These are phyloP conservation scores for Sebastes goodei DNA, from an alignment of 2,797 vertebrate species.

Conservation along the genomic window DNA sequence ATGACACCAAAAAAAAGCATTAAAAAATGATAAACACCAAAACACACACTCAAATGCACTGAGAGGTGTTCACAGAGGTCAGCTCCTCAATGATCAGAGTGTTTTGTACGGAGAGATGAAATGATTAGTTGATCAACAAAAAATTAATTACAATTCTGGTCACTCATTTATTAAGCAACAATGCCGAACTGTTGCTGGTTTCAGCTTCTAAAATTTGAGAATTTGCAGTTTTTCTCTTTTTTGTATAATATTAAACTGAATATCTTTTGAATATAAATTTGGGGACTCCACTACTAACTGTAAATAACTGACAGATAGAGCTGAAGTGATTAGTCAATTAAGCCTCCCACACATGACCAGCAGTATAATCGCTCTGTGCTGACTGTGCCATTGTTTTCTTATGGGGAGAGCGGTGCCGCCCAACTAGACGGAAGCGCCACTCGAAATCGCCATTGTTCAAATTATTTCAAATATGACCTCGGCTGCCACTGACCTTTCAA, in stretches of 20 bases:
- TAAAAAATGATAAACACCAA: slow-evolving; percentile 7
- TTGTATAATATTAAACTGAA: neutral
- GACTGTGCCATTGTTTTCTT: too few relatives aligned
- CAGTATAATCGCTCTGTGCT: too few relatives aligned
- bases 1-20: slow-evolving; percentile 5
- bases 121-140: neutral
- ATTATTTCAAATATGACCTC: too few relatives aligned
- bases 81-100: neutral
- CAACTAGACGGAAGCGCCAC: too few relatives aligned
- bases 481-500: too few relatives aligned
- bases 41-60: neutral
- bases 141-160: neutral
- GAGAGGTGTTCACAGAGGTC: neutral
- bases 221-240: neutral
- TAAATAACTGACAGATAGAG: neutral
- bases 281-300: neutral
- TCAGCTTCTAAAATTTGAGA: neutral
- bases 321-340: neutral
- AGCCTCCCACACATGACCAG: neutral
- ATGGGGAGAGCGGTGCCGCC: too few relatives aligned
- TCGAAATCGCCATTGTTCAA: too few relatives aligned
- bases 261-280: neutral
- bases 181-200: neutral
- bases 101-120: neutral
- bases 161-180: neutral